phyloP scores from a whole-genome alignment of 2,888 invertebrate species.

The Agonopterix heracliana region DNA sequence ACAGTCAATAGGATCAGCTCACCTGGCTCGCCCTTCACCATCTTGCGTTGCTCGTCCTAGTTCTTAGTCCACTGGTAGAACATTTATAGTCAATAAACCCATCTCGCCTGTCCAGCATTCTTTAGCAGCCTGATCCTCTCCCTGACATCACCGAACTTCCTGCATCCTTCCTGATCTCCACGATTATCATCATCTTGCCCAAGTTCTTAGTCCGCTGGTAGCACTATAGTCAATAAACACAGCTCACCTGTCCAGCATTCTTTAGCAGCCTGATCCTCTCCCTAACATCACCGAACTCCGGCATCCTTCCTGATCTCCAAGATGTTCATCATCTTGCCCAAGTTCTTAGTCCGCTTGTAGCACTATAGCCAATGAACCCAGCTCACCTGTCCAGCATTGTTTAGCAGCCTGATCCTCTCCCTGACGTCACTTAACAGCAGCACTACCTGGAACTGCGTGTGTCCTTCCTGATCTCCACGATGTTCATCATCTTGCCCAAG shows the following conservation, averaged over 20 bases:
- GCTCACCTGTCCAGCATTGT: constrained; percentile 78
- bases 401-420: constrained; percentile 91
- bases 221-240: too few species aligned
- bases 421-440: constrained; percentile 92
- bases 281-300: constrained; percentile 97
- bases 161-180: constrained; percentile 99
- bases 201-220: too few species aligned
- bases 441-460: constrained; percentile 96
- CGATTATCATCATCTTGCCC: too few species aligned
- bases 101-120: constrained; percentile 75
- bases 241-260: constrained; percentile 75
- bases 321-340: constrained; percentile 99
- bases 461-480: constrained; percentile 98
- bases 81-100: too few species aligned
- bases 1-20: too few species aligned
- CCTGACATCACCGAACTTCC: too few species aligned
- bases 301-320: constrained; percentile 98
- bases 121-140: constrained; percentile 96
- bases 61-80: too few species aligned
- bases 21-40: too few species aligned
- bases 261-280: constrained; percentile 92
- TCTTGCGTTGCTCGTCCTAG: constrained; percentile 51
- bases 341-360: constrained; percentile 99
- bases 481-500: constrained; percentile 99
- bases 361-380: constrained; percentile 73